These are phyloP conservation scores for Chlorodrepanis virens DNA, from an alignment of 2,113 vertebrate species.

Conservation along the genomic window DNA sequence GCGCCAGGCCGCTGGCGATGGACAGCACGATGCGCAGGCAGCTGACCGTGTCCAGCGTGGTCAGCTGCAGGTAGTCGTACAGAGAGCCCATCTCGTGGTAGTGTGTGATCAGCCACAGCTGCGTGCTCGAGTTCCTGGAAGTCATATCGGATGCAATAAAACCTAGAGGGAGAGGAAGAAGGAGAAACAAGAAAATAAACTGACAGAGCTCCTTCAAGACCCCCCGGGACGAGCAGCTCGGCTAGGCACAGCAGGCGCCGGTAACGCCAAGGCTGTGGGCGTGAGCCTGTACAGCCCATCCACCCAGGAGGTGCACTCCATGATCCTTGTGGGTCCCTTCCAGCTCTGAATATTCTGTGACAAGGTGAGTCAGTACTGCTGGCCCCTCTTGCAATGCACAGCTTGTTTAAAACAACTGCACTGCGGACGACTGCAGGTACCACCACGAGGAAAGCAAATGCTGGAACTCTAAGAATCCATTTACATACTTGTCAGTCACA, in stretches of 20 bases:
- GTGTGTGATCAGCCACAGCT: slow-evolving; percentile 98
- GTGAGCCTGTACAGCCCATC: fast-evolving
- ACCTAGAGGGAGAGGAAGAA: slow-evolving; percentile 62
- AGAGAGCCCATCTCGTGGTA: slow-evolving; percentile 97
- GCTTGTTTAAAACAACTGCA: not conserved
- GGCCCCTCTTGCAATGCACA: not conserved
- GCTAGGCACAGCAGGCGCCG: not conserved
- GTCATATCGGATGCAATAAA: slow-evolving; percentile 99
- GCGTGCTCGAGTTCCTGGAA: slow-evolving; percentile 96
- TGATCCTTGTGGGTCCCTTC: fast-evolving
- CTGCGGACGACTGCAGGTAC: not conserved
- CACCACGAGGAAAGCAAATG: fast-evolving
- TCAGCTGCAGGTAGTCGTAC: slow-evolving; percentile 96
- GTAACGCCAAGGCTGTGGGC: fast-evolving
- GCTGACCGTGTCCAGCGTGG: slow-evolving; percentile 87
- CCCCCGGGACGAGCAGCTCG: not conserved
- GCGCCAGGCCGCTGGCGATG: slow-evolving; percentile 90
- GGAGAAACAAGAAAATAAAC: not conserved
- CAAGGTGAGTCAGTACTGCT: fast-evolving
- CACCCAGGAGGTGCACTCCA: fast-evolving
- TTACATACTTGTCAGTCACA: not conserved
- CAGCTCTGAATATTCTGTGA: not conserved
- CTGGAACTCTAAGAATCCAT: not conserved
- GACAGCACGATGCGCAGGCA: slow-evolving; percentile 94
- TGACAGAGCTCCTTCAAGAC: not conserved